Evolutionary conservation across 2,113 vertebrate genomes (phyloP).

Genomic region (Pavo muticus): DNA sequence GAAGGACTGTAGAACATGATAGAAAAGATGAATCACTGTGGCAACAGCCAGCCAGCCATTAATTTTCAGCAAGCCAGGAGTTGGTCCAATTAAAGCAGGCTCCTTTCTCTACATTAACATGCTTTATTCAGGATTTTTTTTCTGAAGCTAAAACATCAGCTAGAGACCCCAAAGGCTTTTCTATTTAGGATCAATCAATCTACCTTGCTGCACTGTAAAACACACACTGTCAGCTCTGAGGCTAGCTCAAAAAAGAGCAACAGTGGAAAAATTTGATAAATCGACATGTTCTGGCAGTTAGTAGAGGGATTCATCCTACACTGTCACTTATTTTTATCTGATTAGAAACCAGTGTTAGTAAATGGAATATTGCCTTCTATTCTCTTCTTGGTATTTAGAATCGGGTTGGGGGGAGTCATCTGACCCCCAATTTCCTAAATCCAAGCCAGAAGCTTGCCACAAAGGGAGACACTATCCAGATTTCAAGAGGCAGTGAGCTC

Average conservation of each 20-base stretch:
- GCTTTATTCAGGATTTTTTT: constrained; percentile 50
- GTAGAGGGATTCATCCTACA: constrained; percentile 59
- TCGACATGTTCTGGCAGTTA: constrained; percentile 60
- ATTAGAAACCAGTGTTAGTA: constrained; percentile 56
- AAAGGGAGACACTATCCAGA: neutral
- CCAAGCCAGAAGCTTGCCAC: neutral
- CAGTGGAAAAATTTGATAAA: constrained; percentile 65
- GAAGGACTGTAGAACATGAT: constrained; percentile 61
- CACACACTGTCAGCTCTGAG: constrained; percentile 58
- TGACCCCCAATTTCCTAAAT: neutral
- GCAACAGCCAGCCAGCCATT: constrained; percentile 69
- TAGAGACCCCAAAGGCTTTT: constrained; percentile 66
- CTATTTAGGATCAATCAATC: constrained; percentile 74
- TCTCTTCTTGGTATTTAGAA: constrained; percentile 20
- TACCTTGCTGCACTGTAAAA: constrained; percentile 70
- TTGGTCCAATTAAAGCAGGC: constrained; percentile 67
- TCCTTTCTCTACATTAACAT: constrained; percentile 69
- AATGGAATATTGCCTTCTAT: constrained; percentile 37
- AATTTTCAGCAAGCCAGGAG: constrained; percentile 73
- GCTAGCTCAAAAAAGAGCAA: constrained; percentile 60
- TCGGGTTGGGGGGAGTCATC: neutral
- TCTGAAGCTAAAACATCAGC: constrained; percentile 51
- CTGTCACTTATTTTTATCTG: constrained; percentile 65
- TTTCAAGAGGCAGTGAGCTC: neutral
- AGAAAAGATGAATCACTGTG: constrained; percentile 72